A percentile compares a stretch with the other conserved stretches of the same genome.
phyloP scores from a whole-genome alignment of 2,888 invertebrate species.

The Blera fallax region DNA sequence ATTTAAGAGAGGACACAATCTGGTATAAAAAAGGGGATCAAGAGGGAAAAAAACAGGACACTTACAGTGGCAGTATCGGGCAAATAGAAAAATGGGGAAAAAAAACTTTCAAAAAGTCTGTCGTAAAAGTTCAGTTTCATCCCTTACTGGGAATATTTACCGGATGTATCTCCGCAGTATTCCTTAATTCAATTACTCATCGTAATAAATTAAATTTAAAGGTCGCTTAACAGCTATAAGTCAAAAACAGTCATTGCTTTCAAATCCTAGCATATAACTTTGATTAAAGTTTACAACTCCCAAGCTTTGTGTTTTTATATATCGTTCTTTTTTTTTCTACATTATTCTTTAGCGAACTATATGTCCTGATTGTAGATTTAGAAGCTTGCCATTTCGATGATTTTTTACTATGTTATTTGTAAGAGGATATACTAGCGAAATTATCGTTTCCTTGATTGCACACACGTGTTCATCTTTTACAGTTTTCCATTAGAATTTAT shows the following conservation, averaged over 20 bases:
- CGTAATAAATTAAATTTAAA: slow-evolving; percentile 22
- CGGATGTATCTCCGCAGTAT: neutral
- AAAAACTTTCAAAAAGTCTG: slow-evolving; percentile 1
- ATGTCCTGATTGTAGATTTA: too few species aligned
- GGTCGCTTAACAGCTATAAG: slow-evolving; percentile 24
- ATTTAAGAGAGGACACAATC: slow-evolving; percentile 11
- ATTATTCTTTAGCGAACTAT: too few species aligned
- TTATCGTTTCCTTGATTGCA: too few species aligned
- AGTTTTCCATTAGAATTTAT: too few species aligned
- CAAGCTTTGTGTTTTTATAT: neutral
- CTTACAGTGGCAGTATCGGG: neutral
- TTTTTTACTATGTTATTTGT: too few species aligned
- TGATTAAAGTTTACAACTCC: neutral
- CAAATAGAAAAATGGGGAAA: neutral
- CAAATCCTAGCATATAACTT: neutral
- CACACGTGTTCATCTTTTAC: too few species aligned
- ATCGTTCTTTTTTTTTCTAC: too few species aligned
- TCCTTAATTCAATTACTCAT: slow-evolving; percentile 30
- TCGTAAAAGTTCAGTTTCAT: neutral
- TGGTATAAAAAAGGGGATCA: neutral
- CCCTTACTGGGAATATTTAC: neutral
- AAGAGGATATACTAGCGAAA: too few species aligned
- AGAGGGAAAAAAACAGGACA: neutral
- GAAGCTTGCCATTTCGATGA: too few species aligned
- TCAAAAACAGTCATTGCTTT: neutral